Conservation (phyloP, 2,113 vertebrate genomes). For the Semicossyphus pulcher region DNA sequence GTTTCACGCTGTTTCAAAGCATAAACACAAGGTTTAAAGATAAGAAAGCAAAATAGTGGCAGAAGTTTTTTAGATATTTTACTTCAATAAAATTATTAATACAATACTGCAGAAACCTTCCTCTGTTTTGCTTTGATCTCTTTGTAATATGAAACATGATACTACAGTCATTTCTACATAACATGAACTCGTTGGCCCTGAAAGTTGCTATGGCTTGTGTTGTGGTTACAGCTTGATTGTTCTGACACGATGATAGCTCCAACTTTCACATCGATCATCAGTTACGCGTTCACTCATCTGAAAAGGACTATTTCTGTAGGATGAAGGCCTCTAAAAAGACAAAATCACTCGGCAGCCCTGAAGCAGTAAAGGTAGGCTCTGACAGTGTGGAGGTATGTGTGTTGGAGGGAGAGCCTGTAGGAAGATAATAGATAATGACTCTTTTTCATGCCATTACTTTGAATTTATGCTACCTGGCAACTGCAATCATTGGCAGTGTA, state of each 20-base stretch:
- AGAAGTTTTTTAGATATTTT: no score
- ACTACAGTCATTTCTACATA: conserved; percentile 4
- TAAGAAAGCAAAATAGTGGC: not conserved
- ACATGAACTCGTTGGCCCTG: conserved; percentile 4
- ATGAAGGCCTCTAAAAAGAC: conserved; percentile 66
- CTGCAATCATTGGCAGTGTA: conserved; percentile 12
- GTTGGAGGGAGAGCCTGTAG: conserved; percentile 11
- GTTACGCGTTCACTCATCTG: conserved; percentile 9
- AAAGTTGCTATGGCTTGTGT: conserved; percentile 75
- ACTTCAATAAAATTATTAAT: not conserved
- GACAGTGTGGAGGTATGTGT: conserved; percentile 29
- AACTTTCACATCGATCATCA: conserved; percentile 3
- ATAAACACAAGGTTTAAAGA: conserved; percentile 15
- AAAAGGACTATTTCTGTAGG: conserved; percentile 11
- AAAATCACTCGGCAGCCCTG: conserved; percentile 18
- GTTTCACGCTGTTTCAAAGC: conserved; percentile 6
- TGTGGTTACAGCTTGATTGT: conserved; percentile 76
- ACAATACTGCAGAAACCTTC: not conserved
- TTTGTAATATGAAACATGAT: conserved; percentile 29
- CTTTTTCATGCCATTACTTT: conserved; percentile 30
- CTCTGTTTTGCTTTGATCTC: conserved; percentile 16
- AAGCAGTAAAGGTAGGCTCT: conserved; percentile 58
- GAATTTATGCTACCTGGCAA: conserved; percentile 62
- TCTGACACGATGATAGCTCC: conserved; percentile 11
- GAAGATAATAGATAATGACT: conserved; percentile 32